Evolutionary conservation across 2,888 invertebrate species (phyloP).

Genomic region (Autographa gamma): DNA sequence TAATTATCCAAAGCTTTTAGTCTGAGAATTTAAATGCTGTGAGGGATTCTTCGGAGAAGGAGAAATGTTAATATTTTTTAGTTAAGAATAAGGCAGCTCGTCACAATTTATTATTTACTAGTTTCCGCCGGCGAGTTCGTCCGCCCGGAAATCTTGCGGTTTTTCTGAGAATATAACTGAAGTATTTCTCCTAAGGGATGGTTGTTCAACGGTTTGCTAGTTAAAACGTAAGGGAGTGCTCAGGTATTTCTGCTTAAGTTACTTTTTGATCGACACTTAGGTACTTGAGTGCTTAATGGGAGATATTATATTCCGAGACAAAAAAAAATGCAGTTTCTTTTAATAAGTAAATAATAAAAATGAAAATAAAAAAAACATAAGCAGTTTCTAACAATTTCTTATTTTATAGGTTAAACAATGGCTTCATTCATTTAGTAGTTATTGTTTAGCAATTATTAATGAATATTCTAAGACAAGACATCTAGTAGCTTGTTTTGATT

Average conservation of each 20-base stretch:
- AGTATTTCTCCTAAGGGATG: neutral
- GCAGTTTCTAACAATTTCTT: no score
- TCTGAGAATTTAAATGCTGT: constrained; percentile 53
- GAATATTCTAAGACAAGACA: constrained; percentile 54
- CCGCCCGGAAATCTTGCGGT: neutral
- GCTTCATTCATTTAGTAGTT: constrained; percentile 26
- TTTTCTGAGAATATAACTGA: neutral
- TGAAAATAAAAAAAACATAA: no score
- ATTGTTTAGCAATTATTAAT: constrained; percentile 67
- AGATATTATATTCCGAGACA: neutral
- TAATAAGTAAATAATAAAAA: no score
- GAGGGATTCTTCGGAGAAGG: constrained; percentile 20
- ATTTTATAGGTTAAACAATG: neutral
- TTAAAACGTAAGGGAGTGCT: neutral
- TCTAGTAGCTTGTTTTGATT: constrained; percentile 64
- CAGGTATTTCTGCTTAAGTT: neutral
- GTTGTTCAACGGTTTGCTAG: neutral
- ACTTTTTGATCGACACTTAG: neutral
- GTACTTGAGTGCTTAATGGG: neutral
- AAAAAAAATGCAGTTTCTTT: no score
- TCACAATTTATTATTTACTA: constrained; percentile 1
- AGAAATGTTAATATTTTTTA: constrained; percentile 19
- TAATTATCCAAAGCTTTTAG: constrained; percentile 56
- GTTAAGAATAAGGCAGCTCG: constrained; percentile 10
- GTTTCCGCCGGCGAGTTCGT: neutral